Conservation (phyloP, 1,140 invertebrate species). For the Drosophila malerkotliana region DNA sequence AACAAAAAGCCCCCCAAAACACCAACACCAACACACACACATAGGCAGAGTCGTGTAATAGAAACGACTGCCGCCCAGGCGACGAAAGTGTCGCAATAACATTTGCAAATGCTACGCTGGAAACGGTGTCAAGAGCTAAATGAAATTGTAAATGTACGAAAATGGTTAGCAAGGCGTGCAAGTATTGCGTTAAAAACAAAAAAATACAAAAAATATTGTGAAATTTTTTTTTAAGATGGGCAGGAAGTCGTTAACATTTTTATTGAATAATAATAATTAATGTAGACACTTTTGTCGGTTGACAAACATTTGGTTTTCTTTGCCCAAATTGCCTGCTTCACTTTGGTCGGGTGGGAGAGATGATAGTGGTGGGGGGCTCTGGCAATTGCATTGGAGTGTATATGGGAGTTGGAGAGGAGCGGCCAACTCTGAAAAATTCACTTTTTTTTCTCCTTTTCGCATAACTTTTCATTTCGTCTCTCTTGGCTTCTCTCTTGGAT, state of each 20-base stretch:
- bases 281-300: not conserved
- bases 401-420: conserved; percentile 10
- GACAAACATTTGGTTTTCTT: not conserved
- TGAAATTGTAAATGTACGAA: conserved; percentile 1
- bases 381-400: not conserved
- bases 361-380: too few species aligned
- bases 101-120: not conserved
- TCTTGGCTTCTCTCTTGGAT: conserved; percentile 22
- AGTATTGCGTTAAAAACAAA: not conserved
- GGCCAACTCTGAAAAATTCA: conserved; percentile 51
- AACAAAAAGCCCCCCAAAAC: conserved; percentile 32
- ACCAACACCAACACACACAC: conserved; percentile 9
- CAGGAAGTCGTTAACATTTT: too few species aligned
- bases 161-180: not conserved
- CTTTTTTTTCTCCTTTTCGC: conserved; percentile 35
- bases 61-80: conserved; percentile 43
- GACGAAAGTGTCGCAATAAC: conserved; percentile 26
- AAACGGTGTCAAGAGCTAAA: not conserved
- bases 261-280: not conserved
- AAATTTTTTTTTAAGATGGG: too few species aligned
- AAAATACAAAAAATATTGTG: too few species aligned
- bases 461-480: conserved; percentile 62
- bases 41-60: conserved; percentile 25
- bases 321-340: not conserved
- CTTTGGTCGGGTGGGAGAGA: not conserved